Percentiles rank a stretch among this genome's conserved stretches.
phyloP scores from a whole-genome alignment of 37 sponge, comb jelly and placozoan genomes.

The Diacarnus erythraeanus region DNA sequence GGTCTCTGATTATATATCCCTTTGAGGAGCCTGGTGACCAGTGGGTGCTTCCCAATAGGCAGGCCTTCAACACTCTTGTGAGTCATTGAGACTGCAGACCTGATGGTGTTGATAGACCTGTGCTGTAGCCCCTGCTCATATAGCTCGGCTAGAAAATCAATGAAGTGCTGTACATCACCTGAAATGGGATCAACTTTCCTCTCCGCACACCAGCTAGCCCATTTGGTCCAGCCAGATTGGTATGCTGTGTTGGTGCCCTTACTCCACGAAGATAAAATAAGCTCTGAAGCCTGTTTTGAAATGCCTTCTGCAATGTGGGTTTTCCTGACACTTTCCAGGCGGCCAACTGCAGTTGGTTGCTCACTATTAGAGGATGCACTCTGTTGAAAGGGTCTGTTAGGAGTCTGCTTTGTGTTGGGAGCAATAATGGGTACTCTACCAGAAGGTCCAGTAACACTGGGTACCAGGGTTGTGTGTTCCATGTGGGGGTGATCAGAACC shows the following conservation, averaged over 20 bases:
- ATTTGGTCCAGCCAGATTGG: constrained; percentile 38
- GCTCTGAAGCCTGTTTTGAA: constrained; percentile 28
- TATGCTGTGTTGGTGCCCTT: constrained; percentile 35
- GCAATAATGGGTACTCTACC: constrained; percentile 19
- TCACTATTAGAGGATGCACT: not conserved
- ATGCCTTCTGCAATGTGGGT: not conserved
- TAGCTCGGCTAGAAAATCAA: constrained; percentile 29
- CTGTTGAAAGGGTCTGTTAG: constrained; percentile 30
- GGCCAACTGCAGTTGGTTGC: constrained; percentile 30
- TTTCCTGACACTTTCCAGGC: constrained; percentile 59
- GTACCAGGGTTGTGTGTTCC: constrained; percentile 49
- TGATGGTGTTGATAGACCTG: constrained; percentile 2
- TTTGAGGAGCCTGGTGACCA: constrained; percentile 24
- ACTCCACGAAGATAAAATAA: constrained; percentile 35
- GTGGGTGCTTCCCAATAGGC: constrained; percentile 42
- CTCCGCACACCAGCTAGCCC: constrained; percentile 41
- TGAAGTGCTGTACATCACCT: constrained; percentile 8
- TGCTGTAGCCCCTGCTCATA: constrained; percentile 40
- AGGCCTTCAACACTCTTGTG: constrained; percentile 13
- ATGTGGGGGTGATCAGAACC: constrained; percentile 35
- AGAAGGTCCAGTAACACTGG: constrained; percentile 34
- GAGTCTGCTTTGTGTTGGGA: constrained; percentile 1
- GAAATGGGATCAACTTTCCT: constrained; percentile 41
- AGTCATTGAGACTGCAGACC: constrained; percentile 36
- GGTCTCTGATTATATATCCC: constrained; percentile 21